Base-by-base conservation (phyloP, 2,888 invertebrate genomes). In the Syrphus vitripennis region DNA sequence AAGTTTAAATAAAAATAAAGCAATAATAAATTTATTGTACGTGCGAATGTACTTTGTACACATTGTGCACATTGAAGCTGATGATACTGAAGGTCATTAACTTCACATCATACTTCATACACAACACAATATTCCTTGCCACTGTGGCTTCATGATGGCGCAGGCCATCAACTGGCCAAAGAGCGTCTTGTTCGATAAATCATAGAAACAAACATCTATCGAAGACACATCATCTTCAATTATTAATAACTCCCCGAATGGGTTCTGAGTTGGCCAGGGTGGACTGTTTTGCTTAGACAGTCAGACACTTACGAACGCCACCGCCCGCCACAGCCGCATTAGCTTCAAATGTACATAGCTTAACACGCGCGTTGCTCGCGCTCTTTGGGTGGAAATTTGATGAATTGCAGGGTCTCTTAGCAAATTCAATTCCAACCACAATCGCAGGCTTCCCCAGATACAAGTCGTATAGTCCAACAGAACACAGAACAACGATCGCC, bases 211-310 rank as follows among this genome's bases (percentile, higher is more conserved):
- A 45, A 70, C 77, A 70, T 82, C 82, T 86, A 86, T 86, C 82
- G 86, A 82, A 82, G 82, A 63, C 72, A 48, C 86, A 86, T 86
- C 77, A 82, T 82, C 77, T 82, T 86, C 77, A 86, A 86, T 86
- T 86, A 86, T 82, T 86, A 86, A 86, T 78, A 86, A 86, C 82
- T 82, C 77, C 77, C 65, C 57, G 45, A 65, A 80, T 80, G 75
- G 48, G 50, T 84, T 80, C 81, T 75, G 67, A 19, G 29, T 45
- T 21, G 48, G 65, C 21, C 12, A 40, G 48, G 45, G 24, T 55
- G 61, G 50, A 24, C 34, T 67, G 67, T 59, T 59, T 50, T 81
- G 84, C 82, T 86, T 86, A 72, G 84, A 84, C 84, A 84, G 55
- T 24, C 70, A 45, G 74, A 86, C 86, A 82, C 86, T 78, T 78